Conservation (phyloP, 1,140 invertebrate species). For the Nasonia giraulti region DNA sequence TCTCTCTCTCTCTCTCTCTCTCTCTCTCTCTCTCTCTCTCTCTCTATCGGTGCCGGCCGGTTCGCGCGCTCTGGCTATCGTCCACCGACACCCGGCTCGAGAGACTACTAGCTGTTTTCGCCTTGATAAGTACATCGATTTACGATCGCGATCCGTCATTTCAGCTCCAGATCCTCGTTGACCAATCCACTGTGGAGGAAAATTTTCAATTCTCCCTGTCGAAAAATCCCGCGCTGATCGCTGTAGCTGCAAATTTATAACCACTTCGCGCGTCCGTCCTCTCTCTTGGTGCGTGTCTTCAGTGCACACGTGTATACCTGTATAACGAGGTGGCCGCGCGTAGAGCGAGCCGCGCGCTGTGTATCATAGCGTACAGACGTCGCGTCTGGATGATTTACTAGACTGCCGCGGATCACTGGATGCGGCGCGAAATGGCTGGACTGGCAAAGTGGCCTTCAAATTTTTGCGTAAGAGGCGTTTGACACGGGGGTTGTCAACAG, state of each 20-base stretch:
- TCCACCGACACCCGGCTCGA: neutral
- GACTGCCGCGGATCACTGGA: constrained; percentile 25
- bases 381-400: constrained; percentile 37
- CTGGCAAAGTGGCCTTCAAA: too few relatives aligned
- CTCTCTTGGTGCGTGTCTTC: neutral
- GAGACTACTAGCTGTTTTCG: constrained; percentile 3
- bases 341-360: too few relatives aligned
- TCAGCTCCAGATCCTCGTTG: too few relatives aligned
- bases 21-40: too few relatives aligned
- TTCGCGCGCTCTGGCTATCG: constrained; percentile 23
- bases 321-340: neutral
- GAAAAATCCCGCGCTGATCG: too few relatives aligned
- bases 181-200: too few relatives aligned
- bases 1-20: neutral
- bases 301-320: neutral
- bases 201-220: too few relatives aligned
- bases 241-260: constrained; percentile 62
- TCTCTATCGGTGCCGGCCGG: neutral
- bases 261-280: constrained; percentile 54
- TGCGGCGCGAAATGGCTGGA: too few relatives aligned
- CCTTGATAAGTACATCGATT: constrained; percentile 28
- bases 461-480: too few relatives aligned
- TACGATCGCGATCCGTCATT: constrained; percentile 9
- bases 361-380: constrained; percentile 12
- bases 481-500: too few relatives aligned